Base-by-base conservation (phyloP, 2,113 vertebrate species). In the Cynopterus brachyotis region DNA sequence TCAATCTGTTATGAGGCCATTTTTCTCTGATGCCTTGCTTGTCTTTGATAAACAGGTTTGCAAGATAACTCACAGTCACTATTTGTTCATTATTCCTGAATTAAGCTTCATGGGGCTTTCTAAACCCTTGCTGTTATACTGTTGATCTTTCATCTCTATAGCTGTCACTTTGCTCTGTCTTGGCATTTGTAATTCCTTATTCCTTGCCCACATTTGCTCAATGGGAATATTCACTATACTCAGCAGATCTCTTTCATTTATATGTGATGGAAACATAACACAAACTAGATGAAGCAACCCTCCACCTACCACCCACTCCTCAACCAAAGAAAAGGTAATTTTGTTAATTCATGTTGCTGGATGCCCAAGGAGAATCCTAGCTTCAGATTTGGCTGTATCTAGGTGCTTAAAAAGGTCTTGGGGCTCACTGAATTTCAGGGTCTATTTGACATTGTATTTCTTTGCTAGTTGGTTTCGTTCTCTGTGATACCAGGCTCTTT, bases 1-100 rank as follows among this genome's bases (percentile, higher is more conserved):
- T 98, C 94, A 93, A 3, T 91, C 40, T 64, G 37, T 59, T 73
- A 57, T 83, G 32, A 94, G 81, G 89, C 95, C 72, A 95, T 64
- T 73, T 93, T 91, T 81, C 92, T 85, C 81, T 78, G n/a, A 40
- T 72, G 42, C 17, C 17, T 84, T 62, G 13, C 55, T 81, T 91
- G 93, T 91, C 95, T 89, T 95, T 97, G 76, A 88, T 53, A 69
- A 94, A 66, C 2, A 95, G 19, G 4, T 60, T 90, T 80, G 17
- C 15, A 22, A 50, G 57, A 62, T 30, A 66, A 86, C 26, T 47
- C 24, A 83, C 1, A 15, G 9, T 62, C 28, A 17, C 26, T 32
- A 80, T 91, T n/a, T 88, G 37, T 76, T 81, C n/a, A 37, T 88
- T 57, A 66, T 42, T 88, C 30, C 6, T 72, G 8, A 22, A 30